These are phyloP conservation scores for Sarcophaga rosellei DNA, from an alignment of 2,888 invertebrate species.

Conservation along the genomic window DNA sequence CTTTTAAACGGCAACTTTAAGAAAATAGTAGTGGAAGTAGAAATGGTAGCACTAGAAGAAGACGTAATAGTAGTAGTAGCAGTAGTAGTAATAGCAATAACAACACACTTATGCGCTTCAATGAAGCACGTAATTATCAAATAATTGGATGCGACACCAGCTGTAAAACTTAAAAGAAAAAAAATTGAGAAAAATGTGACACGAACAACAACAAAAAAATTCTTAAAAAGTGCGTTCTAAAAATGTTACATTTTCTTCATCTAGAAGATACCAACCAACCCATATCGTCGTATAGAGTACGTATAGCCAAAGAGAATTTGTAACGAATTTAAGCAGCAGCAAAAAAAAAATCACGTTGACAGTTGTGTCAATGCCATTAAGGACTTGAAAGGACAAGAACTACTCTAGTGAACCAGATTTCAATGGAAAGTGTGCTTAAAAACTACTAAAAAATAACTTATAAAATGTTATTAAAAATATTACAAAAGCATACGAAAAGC, in stretches of 20 bases:
- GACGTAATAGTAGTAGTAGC: slow-evolving; percentile 30
- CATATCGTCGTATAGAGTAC: too few species aligned
- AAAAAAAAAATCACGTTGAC: slow-evolving; percentile 56
- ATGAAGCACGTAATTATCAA: slow-evolving; percentile 73
- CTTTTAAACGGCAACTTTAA: background rate
- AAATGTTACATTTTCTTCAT: slow-evolving; percentile 20
- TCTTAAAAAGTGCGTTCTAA: slow-evolving; percentile 47
- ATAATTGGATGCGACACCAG: slow-evolving; percentile 73
- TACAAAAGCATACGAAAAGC: background rate
- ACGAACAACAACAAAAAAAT: background rate
- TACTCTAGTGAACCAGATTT: slow-evolving; percentile 64
- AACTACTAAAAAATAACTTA: background rate
- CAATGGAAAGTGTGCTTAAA: slow-evolving; percentile 1
- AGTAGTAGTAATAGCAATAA: background rate
- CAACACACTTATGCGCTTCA: slow-evolving; percentile 70
- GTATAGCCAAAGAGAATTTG: background rate
- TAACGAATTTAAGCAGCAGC: slow-evolving; percentile 13
- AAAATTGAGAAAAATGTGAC: slow-evolving; percentile 39
- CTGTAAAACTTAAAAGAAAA: slow-evolving; percentile 59
- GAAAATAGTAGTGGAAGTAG: background rate
- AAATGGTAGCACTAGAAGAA: slow-evolving; percentile 11
- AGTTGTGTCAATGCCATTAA: slow-evolving; percentile 56
- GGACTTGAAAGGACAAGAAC: slow-evolving; percentile 1
- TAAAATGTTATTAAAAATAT: slow-evolving; percentile 38
- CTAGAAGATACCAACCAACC: background rate